Conservation (phyloP, 2,113 vertebrate species). For the Scolopax mira region DNA sequence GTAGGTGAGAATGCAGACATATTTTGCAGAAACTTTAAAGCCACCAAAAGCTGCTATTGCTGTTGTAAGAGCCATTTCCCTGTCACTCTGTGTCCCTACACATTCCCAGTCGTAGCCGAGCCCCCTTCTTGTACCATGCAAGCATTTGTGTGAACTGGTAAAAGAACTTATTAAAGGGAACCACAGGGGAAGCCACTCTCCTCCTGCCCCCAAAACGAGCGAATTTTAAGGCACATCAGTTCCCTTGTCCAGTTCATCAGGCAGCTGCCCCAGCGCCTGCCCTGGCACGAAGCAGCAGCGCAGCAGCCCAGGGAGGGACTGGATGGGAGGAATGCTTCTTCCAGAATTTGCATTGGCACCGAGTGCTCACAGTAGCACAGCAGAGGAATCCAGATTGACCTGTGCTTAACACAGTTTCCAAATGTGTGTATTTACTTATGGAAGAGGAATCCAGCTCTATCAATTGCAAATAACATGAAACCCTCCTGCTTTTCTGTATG, state of each 20-base stretch:
- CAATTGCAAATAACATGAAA: not conserved
- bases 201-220: not conserved
- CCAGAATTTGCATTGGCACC: not conserved
- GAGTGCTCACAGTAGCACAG: rapidly evolving
- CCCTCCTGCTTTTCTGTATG: not conserved
- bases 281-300: not conserved
- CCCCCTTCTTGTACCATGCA: not conserved
- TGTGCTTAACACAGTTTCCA: not conserved
- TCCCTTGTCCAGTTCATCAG: not conserved
- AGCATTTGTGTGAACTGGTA: not conserved
- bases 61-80: not conserved
- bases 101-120: rapidly evolving
- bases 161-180: not conserved
- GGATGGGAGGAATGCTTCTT: not conserved
- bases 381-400: not conserved
- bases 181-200: not conserved
- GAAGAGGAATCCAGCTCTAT: not conserved
- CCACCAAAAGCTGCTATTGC: not conserved
- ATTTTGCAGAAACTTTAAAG: not conserved
- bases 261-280: not conserved
- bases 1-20: not conserved
- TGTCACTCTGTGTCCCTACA: not conserved
- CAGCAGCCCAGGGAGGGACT: not conserved
- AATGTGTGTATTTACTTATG: rapidly evolving
- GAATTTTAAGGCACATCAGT: not conserved